These are phyloP conservation scores for Listronotus bonariensis DNA, from an alignment of 1,140 invertebrate genomes.

Conservation along the genomic window DNA sequence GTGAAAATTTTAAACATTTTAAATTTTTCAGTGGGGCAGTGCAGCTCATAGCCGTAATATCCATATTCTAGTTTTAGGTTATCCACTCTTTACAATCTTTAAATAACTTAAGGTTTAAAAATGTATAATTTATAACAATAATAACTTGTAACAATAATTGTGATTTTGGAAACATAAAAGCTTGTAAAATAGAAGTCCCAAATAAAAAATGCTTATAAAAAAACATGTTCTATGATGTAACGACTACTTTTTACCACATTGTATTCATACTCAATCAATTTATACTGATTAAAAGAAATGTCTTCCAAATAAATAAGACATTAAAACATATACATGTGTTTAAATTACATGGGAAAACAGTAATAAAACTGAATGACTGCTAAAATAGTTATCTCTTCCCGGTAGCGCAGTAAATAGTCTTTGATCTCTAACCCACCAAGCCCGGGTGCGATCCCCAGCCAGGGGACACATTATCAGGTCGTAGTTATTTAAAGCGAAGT, in stretches of 20 bases:
- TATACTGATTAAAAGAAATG: slow-evolving; percentile 55
- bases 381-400: no score
- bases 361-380: no score
- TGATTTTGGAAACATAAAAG: slow-evolving; percentile 24
- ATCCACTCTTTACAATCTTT: slow-evolving; percentile 2
- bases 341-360: not conserved
- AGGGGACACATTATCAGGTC: no score
- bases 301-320: slow-evolving; percentile 56
- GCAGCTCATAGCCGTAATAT: no score
- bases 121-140: slow-evolving; percentile 1
- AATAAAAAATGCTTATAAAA: slow-evolving; percentile 42
- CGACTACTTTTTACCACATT: slow-evolving; percentile 38
- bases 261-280: slow-evolving; percentile 53
- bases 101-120: not conserved
- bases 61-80: no score
- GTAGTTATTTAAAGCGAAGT: no score
- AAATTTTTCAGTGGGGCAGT: no score
- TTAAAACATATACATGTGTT: slow-evolving; percentile 41
- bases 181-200: slow-evolving; percentile 47
- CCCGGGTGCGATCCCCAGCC: no score
- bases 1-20: no score
- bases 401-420: no score
- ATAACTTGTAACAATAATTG: slow-evolving; percentile 2
- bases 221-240: slow-evolving; percentile 31
- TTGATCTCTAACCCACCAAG: no score